phyloP scores from a whole-genome alignment of 2,113 vertebrate genomes.

The Nyctibius bracteatus region DNA sequence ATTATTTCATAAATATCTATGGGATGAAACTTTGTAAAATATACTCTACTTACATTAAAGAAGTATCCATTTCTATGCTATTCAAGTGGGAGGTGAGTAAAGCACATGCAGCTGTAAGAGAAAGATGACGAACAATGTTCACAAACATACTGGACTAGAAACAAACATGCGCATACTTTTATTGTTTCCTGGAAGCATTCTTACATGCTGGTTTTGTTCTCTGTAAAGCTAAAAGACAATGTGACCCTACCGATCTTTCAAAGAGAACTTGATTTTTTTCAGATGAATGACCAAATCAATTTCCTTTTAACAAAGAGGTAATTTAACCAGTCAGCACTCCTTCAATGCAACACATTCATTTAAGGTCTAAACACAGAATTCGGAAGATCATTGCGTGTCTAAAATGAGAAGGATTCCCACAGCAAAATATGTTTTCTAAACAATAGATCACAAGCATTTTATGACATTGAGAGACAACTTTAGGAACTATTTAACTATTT shows the following conservation, averaged over 20 bases:
- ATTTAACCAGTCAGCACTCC: slow-evolving; percentile 36
- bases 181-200: slow-evolving; percentile 31
- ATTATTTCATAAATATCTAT: not conserved
- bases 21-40: not conserved
- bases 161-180: not conserved
- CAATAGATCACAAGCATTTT: not conserved
- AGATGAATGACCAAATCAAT: slow-evolving; percentile 27
- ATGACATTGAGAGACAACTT: not conserved
- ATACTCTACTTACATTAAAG: not conserved
- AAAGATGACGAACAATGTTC: not conserved
- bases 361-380: not conserved
- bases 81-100: not conserved
- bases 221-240: not conserved
- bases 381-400: not conserved
- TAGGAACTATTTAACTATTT: not conserved
- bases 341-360: slow-evolving; percentile 15
- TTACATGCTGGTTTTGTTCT: not conserved
- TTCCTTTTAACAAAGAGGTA: slow-evolving; percentile 38
- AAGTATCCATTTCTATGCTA: not conserved
- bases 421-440: not conserved
- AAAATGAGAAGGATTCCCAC: not conserved
- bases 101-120: not conserved
- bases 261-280: slow-evolving; percentile 28
- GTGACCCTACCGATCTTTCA: not conserved
- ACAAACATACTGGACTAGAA: not conserved